Base-by-base conservation (phyloP, 1,140 invertebrate genomes). In the Dysdera silvatica region DNA sequence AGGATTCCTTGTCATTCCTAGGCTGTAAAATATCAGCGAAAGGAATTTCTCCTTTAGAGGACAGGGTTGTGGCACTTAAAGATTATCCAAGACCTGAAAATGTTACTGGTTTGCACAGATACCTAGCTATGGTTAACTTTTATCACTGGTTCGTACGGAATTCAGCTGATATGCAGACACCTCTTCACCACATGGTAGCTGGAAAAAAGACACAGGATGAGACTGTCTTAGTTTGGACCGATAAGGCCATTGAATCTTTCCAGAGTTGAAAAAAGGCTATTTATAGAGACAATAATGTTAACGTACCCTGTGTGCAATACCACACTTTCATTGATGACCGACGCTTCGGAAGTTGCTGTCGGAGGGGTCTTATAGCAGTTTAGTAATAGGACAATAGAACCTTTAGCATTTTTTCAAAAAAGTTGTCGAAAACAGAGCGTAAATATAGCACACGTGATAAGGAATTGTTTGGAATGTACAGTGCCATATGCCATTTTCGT, bases 231-330 rank as follows among this genome's bases (percentile, higher is more conserved):
- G 14, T 8, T 14, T 70, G 69, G 69, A 33, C 23, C 0, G 10
- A 45, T 1, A 66, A 61, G 10, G 43, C 7, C n/a, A 37, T 37
- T n/a, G 16, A 16, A 7, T 73, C 77, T 0, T 79, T 79, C 63
- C 56, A 70, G 2, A 29, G 68, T 8, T 74, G 72, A 61, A 80
- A 80, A 65, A 20, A 67, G 16, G 65, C 43, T 8, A 48, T n/a
- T 78, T 12, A 67, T 68, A 2, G n/a, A 29, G 2, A 16, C 54
- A 5, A 33, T 48, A 20, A 10, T 52, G 12, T 23, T 70, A 7
- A 35, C 6, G 14, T 53, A 64, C n/a, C 68, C 65, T 37, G 41
- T 26, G 18, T 56, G 33, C 1, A 35, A 37, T 16, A 51, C 68
- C 4, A 20, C 29, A n/a, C 5, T 70, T 3, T 28, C 41, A 37